Conservation (phyloP, 2,797 vertebrate species). For the Sebastes iracundus region DNA sequence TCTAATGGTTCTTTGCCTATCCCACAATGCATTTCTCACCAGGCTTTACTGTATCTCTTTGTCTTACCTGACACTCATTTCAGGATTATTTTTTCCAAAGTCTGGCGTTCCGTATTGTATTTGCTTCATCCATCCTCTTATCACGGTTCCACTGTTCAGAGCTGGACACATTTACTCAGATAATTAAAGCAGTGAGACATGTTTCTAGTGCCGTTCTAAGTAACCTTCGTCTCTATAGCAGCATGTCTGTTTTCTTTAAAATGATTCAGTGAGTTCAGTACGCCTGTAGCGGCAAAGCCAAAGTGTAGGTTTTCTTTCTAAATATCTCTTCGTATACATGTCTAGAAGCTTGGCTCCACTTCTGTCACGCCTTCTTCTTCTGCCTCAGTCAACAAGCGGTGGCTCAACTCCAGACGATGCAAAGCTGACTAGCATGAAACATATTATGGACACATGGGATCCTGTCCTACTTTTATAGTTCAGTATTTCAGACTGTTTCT, state of each 20-base stretch:
- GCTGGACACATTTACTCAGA: neutral
- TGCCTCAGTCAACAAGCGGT: neutral
- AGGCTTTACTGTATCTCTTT: neutral
- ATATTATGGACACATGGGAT: neutral
- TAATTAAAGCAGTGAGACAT: neutral
- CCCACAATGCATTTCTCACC: neutral
- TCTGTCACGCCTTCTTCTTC: neutral
- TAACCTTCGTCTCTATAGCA: neutral
- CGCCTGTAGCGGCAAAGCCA: neutral
- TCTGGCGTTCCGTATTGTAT: neutral
- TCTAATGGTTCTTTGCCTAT: neutral
- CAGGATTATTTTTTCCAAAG: neutral
- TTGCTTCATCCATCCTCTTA: neutral
- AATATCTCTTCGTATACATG: neutral
- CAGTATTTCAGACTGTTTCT: neutral
- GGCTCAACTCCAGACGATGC: neutral
- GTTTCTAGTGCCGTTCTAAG: neutral
- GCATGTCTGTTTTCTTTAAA: neutral
- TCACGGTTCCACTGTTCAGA: neutral
- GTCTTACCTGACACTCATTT: neutral
- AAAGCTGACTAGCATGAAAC: constrained; percentile 6
- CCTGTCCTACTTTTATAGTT: neutral
- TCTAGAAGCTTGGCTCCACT: neutral
- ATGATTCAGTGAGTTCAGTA: neutral
- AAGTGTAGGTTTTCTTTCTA: neutral